phyloP scores from a whole-genome alignment of 2,888 invertebrate genomes.

The Phanerotoma sp. region DNA sequence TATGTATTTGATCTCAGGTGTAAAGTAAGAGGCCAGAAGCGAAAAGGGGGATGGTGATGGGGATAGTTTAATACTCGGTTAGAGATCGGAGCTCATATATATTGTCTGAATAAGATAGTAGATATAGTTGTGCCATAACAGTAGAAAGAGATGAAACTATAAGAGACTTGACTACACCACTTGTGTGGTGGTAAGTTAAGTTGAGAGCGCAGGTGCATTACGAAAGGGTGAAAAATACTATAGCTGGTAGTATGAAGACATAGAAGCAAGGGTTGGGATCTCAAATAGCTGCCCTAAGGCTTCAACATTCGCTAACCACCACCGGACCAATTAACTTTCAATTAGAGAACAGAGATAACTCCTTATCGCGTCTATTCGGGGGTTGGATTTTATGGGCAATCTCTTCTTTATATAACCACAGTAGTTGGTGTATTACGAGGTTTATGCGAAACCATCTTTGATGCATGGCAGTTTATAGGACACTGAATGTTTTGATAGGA shows the following conservation, averaged over 20 bases:
- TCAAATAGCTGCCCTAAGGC: slow-evolving; percentile 53
- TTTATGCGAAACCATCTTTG: not conserved
- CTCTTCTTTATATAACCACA: slow-evolving; percentile 44
- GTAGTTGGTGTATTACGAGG: not conserved
- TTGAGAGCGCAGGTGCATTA: not conserved
- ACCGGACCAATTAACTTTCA: slow-evolving; percentile 58
- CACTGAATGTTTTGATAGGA: no score
- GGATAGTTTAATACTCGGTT: no score
- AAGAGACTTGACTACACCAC: no score
- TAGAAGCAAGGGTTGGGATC: slow-evolving; percentile 36
- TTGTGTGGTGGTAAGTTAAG: no score
- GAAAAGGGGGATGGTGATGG: no score
- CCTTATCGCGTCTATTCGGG: slow-evolving; percentile 54
- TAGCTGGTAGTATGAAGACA: slow-evolving; percentile 23
- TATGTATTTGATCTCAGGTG: no score
- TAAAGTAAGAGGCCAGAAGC: no score
- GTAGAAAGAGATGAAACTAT: no score
- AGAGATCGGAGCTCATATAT: no score
- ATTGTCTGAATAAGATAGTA: no score
- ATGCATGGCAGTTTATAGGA: no score
- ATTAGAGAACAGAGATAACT: slow-evolving; percentile 56
- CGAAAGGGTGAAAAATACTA: slow-evolving; percentile 2
- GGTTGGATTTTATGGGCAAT: slow-evolving; percentile 51
- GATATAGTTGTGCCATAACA: no score
- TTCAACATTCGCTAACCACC: slow-evolving; percentile 43